Conservation (phyloP, 2,888 invertebrate species). For the Iselma pallidipennis region DNA sequence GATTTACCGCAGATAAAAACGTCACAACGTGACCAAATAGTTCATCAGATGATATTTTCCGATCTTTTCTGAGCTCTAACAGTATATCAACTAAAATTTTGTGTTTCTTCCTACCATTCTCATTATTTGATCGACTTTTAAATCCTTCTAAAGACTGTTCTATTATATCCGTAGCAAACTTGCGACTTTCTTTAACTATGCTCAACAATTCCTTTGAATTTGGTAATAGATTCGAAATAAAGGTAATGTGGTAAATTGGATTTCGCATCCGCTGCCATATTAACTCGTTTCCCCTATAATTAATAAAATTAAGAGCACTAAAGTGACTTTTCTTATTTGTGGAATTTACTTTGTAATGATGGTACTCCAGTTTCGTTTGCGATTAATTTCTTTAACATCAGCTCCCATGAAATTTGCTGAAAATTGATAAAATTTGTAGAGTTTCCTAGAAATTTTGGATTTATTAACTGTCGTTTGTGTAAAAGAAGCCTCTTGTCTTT, state of each 20-base stretch:
- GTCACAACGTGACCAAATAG: slow-evolving; percentile 26
- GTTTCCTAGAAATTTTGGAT: too few relatives aligned
- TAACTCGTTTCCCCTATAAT: not conserved
- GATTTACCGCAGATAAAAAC: slow-evolving; percentile 25
- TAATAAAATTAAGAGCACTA: not conserved
- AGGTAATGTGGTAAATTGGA: not conserved
- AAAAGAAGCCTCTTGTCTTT: too few relatives aligned
- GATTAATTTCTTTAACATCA: not conserved
- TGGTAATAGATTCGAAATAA: not conserved
- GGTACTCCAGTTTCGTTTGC: not conserved
- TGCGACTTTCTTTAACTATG: not conserved
- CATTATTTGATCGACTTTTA: not conserved
- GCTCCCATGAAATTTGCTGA: not conserved
- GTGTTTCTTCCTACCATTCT: not conserved
- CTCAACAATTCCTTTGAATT: not conserved
- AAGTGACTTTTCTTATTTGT: not conserved
- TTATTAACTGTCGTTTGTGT: too few relatives aligned
- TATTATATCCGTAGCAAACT: not conserved
- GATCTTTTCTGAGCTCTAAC: not conserved
- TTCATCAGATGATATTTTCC: slow-evolving; percentile 20
- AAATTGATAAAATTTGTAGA: too few relatives aligned
- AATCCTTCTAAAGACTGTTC: not conserved
- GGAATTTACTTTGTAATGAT: not conserved
- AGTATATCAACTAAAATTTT: not conserved
- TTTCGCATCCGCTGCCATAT: not conserved